Conservation (phyloP, 2,888 invertebrate species). For the Herminia tarsipennalis region DNA sequence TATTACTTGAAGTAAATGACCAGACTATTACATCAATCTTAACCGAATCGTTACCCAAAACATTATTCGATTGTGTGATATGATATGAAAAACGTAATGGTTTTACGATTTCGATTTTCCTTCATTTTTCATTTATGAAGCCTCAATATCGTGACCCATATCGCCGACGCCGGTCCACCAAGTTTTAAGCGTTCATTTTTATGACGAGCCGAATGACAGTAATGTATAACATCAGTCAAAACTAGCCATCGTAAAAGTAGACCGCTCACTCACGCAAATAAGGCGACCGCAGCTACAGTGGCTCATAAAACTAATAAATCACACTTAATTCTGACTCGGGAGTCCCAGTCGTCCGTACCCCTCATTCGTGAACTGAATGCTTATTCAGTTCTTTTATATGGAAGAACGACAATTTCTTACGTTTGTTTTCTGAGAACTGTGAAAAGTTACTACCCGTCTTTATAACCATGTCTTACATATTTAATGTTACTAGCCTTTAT, state of each 20-base stretch:
- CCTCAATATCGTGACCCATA: conserved; percentile 32
- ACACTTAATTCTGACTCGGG: conserved; percentile 72
- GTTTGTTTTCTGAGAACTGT: conserved; percentile 11
- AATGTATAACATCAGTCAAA: conserved; percentile 30
- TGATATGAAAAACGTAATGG: too few species aligned
- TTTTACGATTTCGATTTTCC: not conserved
- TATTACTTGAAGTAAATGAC: too few species aligned
- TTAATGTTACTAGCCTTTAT: too few species aligned
- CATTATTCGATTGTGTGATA: too few species aligned
- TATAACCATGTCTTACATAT: too few species aligned
- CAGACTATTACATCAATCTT: too few species aligned
- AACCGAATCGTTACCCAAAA: too few species aligned
- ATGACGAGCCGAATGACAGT: conserved; percentile 28
- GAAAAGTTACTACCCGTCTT: conserved; percentile 7
- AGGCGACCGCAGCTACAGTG: conserved; percentile 58
- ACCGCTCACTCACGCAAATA: conserved; percentile 61
- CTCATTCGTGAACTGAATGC: conserved; percentile 73
- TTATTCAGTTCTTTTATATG: conserved; percentile 51
- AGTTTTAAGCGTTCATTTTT: conserved; percentile 16
- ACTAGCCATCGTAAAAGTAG: conserved; percentile 40
- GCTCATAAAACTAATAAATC: conserved; percentile 79
- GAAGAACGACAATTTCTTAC: conserved; percentile 38
- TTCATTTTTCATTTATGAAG: not conserved
- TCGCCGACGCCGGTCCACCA: not conserved
- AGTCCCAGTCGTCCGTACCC: conserved; percentile 59